Evolutionary conservation across 2,888 invertebrate genomes (phyloP), one percentile per base, ranked within the genome.

Genomic region (Epirrhoe alternata): DNA sequence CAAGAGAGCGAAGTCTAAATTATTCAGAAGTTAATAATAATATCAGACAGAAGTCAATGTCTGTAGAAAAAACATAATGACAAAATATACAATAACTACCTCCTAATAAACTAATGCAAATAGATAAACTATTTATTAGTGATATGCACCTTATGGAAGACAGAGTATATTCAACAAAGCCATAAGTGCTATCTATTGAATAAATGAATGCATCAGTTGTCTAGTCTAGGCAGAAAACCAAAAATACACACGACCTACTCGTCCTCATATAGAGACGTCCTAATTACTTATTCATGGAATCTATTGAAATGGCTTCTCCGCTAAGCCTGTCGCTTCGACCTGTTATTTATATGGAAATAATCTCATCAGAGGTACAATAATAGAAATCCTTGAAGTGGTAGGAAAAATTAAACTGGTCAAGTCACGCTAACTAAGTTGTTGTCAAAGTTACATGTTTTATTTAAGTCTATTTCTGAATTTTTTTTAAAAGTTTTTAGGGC

Each of bases 171-270:
- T 12, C 12, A 10, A 8, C 3, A 42, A 12, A 47, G 16, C 14
- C 1, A 14, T 12, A 12, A 16, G 14, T 47, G 6, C 6, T 6
- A 16, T 47, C 6, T 16, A 35, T 17, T 58, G 24, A 50, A 58
- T 58, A 50, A 51, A 52, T 57, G 50, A 33, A 54, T 38, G 58
- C 42, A 55, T 55, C 33, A 47, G 52, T 51, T 61, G 63, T 53
- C 59, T 63, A 64, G 54, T 47, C 65, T 72, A 72, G 61, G 69
- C 70, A 17, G 54, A 57, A 53, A 60, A 31, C 64, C 57, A 58
- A 73, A 73, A 74, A 74, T 68, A 75, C 68, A 57, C 57, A 31
- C 52, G 71, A 69, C 71, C 72, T 70, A 61, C 65, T 45, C 66
- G 63, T 66, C 57, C 68, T 66, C 63, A 52, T 52, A 63, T 59